Evolutionary conservation across 2,113 vertebrate species (phyloP), one percentile per base, ranked within the genome.

Genomic region (Petroica traversi): DNA sequence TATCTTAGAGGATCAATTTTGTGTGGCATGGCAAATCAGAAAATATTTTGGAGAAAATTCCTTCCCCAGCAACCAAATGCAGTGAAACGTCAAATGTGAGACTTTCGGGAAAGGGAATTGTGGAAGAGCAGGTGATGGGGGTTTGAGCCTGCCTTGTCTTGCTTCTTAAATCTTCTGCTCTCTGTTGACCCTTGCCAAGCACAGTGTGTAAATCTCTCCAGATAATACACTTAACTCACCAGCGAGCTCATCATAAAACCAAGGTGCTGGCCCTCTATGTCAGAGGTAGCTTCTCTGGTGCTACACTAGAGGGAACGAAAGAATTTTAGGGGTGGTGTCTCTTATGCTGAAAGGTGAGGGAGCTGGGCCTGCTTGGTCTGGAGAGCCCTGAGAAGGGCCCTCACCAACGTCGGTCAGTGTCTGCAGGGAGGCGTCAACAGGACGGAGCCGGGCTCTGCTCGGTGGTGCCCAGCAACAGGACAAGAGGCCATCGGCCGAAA

Each of bases 191-290:
- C 51, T 23, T 33, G 41, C 6, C 41, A 12, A 28, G 22, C 2
- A 3, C 11, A 5, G 17, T 1, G 5, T 1, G 1, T 9, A 16
- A 57, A 34, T 10, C 11, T 20, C 81, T 26, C 31, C 49, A 8
- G 28, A 25, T 31, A 25, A 40, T 4, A 7, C 33, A 4, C 45
- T 43, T 16, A 34, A 34, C 19, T 13, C 22, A 54, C n/a, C 8
- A 18, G 8, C 3, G 1, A 9, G 31, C 29, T n/a, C n/a, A 4
- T 2, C 1, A 1, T 20, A 15, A 31, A 49, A 14, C 24, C 38
- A 5, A 4, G 23, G 19, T 1, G 1, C 5, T 16, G 26, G 26
- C 23, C 12, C 24, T 67, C 12, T 24, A 0, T 3, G 1, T 0
- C 0, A 0, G 11, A 8, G 19, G 6, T 4, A 5, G 34, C 31